Evolutionary conservation across 1,140 invertebrate genomes (phyloP).

Genomic region (Hyles euphorbiae): DNA sequence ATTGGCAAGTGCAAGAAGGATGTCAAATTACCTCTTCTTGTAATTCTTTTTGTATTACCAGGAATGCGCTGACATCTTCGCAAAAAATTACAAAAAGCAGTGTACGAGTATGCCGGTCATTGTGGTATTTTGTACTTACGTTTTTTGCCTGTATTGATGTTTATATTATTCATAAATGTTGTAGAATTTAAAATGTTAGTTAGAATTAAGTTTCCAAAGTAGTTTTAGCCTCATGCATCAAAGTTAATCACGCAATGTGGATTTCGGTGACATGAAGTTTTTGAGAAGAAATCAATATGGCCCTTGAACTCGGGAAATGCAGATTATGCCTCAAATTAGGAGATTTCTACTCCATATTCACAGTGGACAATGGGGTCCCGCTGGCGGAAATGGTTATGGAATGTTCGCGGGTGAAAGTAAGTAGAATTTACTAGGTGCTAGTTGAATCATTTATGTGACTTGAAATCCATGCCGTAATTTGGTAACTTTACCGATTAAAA

Average conservation of each 20-base stretch:
- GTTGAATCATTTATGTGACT: no score
- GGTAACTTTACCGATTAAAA: no score
- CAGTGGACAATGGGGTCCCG: constrained; percentile 70
- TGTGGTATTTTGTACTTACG: background rate
- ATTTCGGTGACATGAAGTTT: constrained; percentile 51
- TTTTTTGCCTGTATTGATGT: background rate
- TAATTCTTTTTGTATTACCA: no score
- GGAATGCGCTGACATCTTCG: no score
- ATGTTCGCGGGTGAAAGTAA: constrained; percentile 76
- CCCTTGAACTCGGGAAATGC: constrained; percentile 73
- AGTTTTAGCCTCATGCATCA: background rate
- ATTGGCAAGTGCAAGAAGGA: no score
- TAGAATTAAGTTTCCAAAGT: background rate
- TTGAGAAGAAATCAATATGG: constrained; percentile 67
- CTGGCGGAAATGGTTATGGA: constrained; percentile 78
- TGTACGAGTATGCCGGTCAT: constrained; percentile 3
- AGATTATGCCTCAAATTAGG: constrained; percentile 73
- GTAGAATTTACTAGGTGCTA: constrained; percentile 7
- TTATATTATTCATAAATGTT: background rate
- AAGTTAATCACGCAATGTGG: background rate
- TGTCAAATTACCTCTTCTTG: no score
- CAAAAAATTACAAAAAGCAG: no score
- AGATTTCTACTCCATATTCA: constrained; percentile 74
- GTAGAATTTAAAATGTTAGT: background rate
- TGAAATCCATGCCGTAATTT: no score